Evolutionary conservation across 2,113 vertebrate species (phyloP).

Genomic region (Sarotherodon lohbergeri): DNA sequence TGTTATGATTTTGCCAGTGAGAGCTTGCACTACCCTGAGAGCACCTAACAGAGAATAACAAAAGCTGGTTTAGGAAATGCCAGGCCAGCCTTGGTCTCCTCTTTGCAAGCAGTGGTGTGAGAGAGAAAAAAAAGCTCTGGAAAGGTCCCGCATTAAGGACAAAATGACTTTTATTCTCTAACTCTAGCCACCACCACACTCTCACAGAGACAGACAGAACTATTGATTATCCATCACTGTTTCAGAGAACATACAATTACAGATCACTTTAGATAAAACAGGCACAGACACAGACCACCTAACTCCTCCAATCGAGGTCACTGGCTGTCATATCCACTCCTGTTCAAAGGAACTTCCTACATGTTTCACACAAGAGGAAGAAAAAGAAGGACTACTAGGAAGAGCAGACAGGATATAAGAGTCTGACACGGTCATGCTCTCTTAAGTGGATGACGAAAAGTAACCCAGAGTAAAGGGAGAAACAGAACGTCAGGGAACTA

Average conservation of each 20-base stretch:
- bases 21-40: not conserved
- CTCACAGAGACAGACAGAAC: slow-evolving; percentile 37
- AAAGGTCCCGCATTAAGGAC: not conserved
- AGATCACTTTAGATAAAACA: slow-evolving; percentile 45
- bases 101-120: not conserved
- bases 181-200: not conserved
- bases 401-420: not conserved
- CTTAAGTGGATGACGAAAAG: not conserved
- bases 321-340: slow-evolving; percentile 31
- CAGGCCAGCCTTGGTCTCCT: not conserved
- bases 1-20: not conserved
- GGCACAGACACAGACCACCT: slow-evolving; percentile 1
- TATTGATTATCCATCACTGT: slow-evolving; percentile 52
- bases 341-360: not conserved
- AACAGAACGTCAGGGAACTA: not conserved
- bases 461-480: not conserved
- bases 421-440: not conserved
- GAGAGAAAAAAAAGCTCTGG: not conserved
- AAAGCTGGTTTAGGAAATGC: not conserved
- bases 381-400: not conserved
- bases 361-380: not conserved
- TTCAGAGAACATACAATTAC: slow-evolving; percentile 46
- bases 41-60: not conserved
- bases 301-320: not conserved
- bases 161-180: slow-evolving; percentile 10